Evolutionary conservation across 2,113 vertebrate species (phyloP).

Genomic region (Lutjanus erythropterus): DNA sequence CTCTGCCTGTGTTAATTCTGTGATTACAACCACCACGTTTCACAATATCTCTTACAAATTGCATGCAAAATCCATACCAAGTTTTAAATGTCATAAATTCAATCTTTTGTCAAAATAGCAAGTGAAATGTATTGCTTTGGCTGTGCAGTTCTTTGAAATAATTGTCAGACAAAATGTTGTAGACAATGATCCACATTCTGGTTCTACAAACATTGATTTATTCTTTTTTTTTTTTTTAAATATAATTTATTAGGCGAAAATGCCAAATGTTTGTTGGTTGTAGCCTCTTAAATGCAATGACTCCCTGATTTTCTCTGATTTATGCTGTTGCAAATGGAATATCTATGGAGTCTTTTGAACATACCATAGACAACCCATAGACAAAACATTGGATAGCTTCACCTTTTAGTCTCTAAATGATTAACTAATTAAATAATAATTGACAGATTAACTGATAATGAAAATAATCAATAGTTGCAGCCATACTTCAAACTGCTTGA

Average conservation of each 20-base stretch:
- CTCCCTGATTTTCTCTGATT: background rate
- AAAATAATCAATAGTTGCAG: background rate
- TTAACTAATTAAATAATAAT: background rate
- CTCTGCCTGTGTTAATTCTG: background rate
- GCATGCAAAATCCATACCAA: background rate
- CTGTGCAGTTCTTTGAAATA: no score
- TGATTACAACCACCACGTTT: background rate
- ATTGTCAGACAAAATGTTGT: no score
- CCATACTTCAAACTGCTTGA: no score
- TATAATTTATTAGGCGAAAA: background rate
- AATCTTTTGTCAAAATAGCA: background rate
- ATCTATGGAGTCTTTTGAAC: background rate
- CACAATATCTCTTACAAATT: background rate
- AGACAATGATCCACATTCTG: no score
- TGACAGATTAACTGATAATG: background rate
- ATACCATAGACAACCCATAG: background rate
- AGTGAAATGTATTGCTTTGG: background rate
- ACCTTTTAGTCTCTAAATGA: background rate
- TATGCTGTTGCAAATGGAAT: background rate
- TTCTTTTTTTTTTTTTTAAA: no score
- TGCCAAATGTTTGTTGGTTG: background rate
- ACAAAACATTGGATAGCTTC: accelerated
- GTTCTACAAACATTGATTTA: no score
- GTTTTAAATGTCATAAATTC: background rate
- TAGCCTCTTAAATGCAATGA: background rate